Conservation (phyloP, 1,140 invertebrate species). For the Drosophila parvula region DNA sequence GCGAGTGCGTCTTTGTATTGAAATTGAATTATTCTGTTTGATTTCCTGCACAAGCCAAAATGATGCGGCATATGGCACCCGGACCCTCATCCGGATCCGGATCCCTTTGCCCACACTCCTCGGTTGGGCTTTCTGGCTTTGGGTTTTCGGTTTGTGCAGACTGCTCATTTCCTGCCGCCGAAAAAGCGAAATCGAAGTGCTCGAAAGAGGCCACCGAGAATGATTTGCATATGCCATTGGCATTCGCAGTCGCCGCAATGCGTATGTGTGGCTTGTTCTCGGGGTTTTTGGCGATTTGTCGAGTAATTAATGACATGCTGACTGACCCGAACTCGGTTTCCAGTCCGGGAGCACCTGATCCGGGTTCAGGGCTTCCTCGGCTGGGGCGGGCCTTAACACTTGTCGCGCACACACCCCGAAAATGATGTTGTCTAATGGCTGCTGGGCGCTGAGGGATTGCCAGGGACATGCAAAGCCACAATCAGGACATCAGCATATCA, state of each 20-base stretch:
- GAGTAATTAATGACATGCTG: constrained; percentile 74
- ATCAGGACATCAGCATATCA: constrained; percentile 54
- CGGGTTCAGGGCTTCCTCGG: neutral
- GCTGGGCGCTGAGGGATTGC: constrained; percentile 40
- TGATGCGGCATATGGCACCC: constrained; percentile 64
- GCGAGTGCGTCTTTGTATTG: constrained; percentile 71
- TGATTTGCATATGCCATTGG: constrained; percentile 69
- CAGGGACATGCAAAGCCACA: constrained; percentile 71
- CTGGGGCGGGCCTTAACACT: constrained; percentile 36
- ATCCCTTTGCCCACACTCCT: constrained; percentile 4
- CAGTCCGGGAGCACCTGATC: constrained; percentile 14
- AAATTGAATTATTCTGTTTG: constrained; percentile 83
- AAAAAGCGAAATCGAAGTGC: constrained; percentile 60
- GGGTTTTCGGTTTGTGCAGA: constrained; percentile 26
- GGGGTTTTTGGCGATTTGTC: constrained; percentile 65
- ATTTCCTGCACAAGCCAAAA: constrained; percentile 79
- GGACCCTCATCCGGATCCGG: constrained; percentile 9
- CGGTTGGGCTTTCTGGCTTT: constrained; percentile 33
- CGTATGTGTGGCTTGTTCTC: constrained; percentile 32
- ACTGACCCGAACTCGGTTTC: constrained; percentile 7
- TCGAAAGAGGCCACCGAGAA: constrained; percentile 28
- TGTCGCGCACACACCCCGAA: constrained; percentile 51
- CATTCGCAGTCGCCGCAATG: constrained; percentile 14
- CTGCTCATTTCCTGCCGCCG: constrained; percentile 62
- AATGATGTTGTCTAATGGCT: constrained; percentile 57